Conservation (phyloP, 2,113 vertebrate species). For the Scomber japonicus region DNA sequence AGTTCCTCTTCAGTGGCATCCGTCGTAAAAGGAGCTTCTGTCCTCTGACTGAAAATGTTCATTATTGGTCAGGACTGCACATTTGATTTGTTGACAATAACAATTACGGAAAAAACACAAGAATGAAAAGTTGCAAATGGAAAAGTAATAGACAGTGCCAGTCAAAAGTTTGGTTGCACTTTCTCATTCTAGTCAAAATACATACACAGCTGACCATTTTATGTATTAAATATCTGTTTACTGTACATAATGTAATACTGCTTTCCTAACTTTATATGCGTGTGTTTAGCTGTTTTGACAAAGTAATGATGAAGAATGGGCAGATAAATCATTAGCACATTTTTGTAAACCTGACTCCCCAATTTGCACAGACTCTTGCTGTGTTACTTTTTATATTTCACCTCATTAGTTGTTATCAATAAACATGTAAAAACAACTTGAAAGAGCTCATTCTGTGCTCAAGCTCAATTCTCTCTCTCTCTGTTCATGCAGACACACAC, state of each 20-base stretch:
- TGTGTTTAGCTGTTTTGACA: background rate
- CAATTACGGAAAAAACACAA: background rate
- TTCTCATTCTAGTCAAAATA: too few relatives aligned
- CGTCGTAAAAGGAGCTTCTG: too few relatives aligned
- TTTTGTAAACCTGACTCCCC: slow-evolving; percentile 9
- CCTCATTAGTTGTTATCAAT: slow-evolving; percentile 46
- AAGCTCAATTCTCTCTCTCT: background rate
- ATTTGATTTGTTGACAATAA: too few relatives aligned
- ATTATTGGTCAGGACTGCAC: too few relatives aligned
- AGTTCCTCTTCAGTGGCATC: too few relatives aligned
- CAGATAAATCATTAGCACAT: background rate
- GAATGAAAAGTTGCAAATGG: background rate
- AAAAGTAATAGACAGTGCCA: too few relatives aligned
- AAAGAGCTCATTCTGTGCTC: slow-evolving; percentile 1
- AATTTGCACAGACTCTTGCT: slow-evolving; percentile 27
- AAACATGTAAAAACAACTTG: slow-evolving; percentile 11
- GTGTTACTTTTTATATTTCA: slow-evolving; percentile 23
- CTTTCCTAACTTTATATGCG: background rate
- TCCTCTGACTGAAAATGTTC: too few relatives aligned
- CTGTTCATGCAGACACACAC: background rate
- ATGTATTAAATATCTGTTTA: background rate
- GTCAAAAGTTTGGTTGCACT: too few relatives aligned
- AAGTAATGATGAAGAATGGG: slow-evolving; percentile 23
- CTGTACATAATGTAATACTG: background rate
- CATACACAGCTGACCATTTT: background rate